Evolutionary conservation across 2,797 vertebrate species (phyloP).

Genomic region (Paedocypris micromegethes): DNA sequence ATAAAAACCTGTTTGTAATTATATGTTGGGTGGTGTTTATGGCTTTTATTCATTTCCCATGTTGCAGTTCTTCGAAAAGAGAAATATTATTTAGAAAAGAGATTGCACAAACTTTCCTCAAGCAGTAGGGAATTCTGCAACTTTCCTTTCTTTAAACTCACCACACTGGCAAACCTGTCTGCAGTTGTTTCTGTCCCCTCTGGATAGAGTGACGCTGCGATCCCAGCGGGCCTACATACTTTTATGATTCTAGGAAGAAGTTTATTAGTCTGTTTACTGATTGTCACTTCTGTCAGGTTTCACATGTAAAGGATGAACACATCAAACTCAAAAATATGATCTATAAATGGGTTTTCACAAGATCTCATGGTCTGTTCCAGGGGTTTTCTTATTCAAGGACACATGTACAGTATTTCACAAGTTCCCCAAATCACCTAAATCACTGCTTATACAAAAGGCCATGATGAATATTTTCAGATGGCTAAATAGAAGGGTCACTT

Average conservation of each 20-base stretch:
- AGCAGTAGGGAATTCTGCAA: constrained; percentile 12
- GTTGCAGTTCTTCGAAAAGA: constrained; percentile 5
- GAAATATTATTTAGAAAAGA: too few species aligned
- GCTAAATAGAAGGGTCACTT: too few species aligned
- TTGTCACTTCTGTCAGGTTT: not conserved
- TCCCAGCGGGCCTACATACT: not conserved
- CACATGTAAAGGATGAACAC: too few species aligned
- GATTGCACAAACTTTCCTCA: not conserved
- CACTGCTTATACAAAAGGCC: too few species aligned
- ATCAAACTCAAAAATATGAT: too few species aligned
- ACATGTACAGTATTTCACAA: not conserved
- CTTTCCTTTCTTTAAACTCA: not conserved
- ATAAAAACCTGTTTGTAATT: constrained; percentile 44
- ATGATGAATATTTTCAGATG: too few species aligned
- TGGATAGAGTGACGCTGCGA: not conserved
- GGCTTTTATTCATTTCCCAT: constrained; percentile 35
- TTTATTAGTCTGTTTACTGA: not conserved
- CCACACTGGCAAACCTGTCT: not conserved
- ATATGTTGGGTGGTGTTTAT: constrained; percentile 40
- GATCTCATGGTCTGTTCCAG: constrained; percentile 27
- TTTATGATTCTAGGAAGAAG: not conserved
- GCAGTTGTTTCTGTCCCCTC: not conserved
- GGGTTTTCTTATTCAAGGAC: constrained; percentile 5
- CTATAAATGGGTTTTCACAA: too few species aligned
- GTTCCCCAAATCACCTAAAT: too few species aligned